These are phyloP conservation scores for Drosophila auraria DNA, from an alignment of 1,140 invertebrate species.

Conservation along the genomic window DNA sequence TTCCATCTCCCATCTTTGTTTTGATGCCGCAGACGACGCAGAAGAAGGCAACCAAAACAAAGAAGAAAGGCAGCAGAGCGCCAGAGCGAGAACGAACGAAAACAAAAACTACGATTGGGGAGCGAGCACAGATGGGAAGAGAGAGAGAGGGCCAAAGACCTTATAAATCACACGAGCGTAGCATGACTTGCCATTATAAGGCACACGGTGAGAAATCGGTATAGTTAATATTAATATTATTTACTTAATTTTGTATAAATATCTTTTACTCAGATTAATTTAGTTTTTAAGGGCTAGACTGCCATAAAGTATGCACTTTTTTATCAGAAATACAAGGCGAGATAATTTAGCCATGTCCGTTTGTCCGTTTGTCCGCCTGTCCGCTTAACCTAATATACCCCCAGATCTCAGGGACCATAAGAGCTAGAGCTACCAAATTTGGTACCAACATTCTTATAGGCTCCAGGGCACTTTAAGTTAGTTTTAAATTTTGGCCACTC, in stretches of 20 bases:
- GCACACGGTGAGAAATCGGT: conserved; percentile 23
- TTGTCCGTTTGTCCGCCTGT: neutral
- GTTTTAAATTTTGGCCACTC: too few species aligned
- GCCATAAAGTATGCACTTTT: neutral
- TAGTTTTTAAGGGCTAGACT: too few species aligned
- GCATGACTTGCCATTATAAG: conserved; percentile 76
- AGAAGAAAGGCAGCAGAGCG: conserved; percentile 40
- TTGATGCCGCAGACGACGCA: conserved; percentile 38
- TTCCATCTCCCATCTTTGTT: conserved; percentile 50
- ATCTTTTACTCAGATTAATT: neutral
- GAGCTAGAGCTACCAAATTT: neutral
- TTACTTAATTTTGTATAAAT: too few species aligned
- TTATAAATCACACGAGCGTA: conserved; percentile 82
- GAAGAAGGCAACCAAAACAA: conserved; percentile 79
- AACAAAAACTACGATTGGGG: conserved; percentile 41
- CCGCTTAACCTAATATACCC: too few species aligned
- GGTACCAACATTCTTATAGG: too few species aligned
- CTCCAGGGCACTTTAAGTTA: too few species aligned
- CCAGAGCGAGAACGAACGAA: conserved; percentile 36
- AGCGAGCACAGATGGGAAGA: conserved; percentile 16
- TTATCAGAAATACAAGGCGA: too few species aligned
- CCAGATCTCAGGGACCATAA: neutral
- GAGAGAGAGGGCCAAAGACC: conserved; percentile 69
- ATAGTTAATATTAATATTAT: neutral
- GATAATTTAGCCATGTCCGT: neutral